Evolutionary conservation across 2,113 vertebrate species (phyloP).

Genomic region (Halichoeres trimaculatus): DNA sequence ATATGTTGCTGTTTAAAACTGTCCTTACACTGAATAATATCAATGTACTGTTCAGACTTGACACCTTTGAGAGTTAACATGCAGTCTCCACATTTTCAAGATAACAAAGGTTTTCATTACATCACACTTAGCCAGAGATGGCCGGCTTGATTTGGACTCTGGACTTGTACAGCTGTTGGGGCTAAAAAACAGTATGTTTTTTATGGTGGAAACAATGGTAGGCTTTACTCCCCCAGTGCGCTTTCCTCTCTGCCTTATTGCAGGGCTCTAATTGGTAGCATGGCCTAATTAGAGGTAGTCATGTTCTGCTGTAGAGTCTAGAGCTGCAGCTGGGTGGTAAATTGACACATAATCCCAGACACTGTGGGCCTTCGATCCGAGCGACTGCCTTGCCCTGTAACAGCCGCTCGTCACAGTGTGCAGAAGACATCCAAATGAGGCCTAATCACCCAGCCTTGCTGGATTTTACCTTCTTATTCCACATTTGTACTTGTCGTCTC

Average conservation of each 20-base stretch:
- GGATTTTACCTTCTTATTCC: conserved; percentile 76
- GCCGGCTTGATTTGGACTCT: conserved; percentile 22
- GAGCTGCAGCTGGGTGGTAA: conserved; percentile 80
- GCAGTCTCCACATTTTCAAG: conserved; percentile 14
- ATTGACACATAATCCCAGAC: conserved; percentile 82
- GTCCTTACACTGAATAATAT: conserved; percentile 35
- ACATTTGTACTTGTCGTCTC: conserved; percentile 76
- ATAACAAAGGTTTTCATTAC: conserved; percentile 39
- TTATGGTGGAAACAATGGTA: conserved; percentile 54
- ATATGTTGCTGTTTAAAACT: conserved; percentile 16
- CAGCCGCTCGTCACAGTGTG: conserved; percentile 66
- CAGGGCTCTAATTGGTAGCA: conserved; percentile 79
- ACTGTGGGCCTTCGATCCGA: conserved; percentile 74
- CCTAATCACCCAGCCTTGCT: conserved; percentile 76
- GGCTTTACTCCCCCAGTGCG: conserved; percentile 57
- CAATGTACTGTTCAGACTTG: conserved; percentile 30
- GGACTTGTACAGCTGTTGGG: conserved; percentile 43
- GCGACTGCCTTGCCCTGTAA: conserved; percentile 63
- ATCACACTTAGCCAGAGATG: conserved; percentile 40
- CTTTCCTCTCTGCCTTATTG: conserved; percentile 69
- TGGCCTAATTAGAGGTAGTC: conserved; percentile 82
- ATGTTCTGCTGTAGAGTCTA: conserved; percentile 73
- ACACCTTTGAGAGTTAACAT: conserved; percentile 43
- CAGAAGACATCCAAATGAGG: conserved; percentile 76
- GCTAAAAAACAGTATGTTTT: conserved; percentile 32